Evolutionary conservation across 2,888 invertebrate species (phyloP).

Genomic region (Stenolophus ochropezus): DNA sequence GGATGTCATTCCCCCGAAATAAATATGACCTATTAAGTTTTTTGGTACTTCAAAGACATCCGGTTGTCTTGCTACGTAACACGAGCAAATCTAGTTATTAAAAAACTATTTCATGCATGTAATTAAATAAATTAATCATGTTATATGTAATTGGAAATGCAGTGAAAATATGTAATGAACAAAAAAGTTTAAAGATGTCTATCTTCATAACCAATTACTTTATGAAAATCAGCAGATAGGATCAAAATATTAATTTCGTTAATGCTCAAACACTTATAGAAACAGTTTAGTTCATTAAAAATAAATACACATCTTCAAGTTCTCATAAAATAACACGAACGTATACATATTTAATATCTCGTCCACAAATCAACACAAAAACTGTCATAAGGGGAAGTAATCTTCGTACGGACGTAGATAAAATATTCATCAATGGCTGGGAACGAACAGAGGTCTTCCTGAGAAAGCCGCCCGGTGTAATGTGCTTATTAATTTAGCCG

Average conservation of each 20-base stretch:
- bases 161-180: background rate
- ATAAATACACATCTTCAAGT: no score
- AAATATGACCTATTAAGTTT: background rate
- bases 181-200: background rate
- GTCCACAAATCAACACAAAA: no score
- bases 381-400: background rate
- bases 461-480: background rate
- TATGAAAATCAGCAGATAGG: background rate
- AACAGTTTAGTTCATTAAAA: no score
- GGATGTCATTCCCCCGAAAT: background rate
- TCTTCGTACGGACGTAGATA: background rate
- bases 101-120: background rate
- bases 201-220: background rate
- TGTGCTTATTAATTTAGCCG: conserved; percentile 32
- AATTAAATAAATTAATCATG: background rate
- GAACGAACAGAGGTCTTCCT: conserved; percentile 20
- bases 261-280: no score
- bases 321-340: no score
- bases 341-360: no score
- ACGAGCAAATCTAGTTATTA: no score
- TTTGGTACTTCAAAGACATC: background rate
- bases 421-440: conserved; percentile 27
- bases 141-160: background rate
- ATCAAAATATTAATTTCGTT: no score
- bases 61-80: background rate